These are phyloP conservation scores for Scaptomyza caliginosa DNA, from an alignment of 2,888 invertebrate species.

Conservation along the genomic window DNA sequence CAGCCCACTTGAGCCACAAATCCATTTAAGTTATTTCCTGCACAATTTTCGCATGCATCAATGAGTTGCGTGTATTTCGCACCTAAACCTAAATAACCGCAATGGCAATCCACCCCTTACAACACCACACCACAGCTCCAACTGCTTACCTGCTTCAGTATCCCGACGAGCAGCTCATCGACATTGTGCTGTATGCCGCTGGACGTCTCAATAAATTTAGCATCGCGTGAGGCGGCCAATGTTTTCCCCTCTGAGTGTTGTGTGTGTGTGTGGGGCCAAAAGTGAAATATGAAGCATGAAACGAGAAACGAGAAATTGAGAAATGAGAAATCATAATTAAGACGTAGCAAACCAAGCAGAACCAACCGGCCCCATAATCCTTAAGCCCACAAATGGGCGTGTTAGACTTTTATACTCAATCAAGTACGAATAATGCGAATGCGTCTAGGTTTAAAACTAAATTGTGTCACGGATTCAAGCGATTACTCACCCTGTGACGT, in stretches of 20 bases:
- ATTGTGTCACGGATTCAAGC: conserved; percentile 8
- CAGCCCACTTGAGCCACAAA: conserved; percentile 37
- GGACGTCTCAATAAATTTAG: conserved; percentile 98
- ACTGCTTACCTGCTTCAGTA: conserved; percentile 89
- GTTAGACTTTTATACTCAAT: neutral
- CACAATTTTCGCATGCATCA: conserved; percentile 70
- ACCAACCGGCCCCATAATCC: neutral
- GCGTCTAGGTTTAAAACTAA: neutral
- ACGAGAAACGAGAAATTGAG: conserved; percentile 16
- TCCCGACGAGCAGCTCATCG: conserved; percentile 96
- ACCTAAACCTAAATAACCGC: conserved; percentile 57
- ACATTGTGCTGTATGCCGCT: conserved; percentile 98
- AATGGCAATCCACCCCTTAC: conserved; percentile 29
- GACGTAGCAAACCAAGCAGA: conserved; percentile 10
- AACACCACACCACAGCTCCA: neutral
- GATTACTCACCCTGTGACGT: conserved; percentile 89
- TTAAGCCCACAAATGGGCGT: conserved; percentile 1
- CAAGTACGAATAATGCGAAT: neutral
- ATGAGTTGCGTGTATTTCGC: conserved; percentile 71
- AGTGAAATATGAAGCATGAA: conserved; percentile 29
- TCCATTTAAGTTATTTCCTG: conserved; percentile 74
- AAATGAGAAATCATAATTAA: conserved; percentile 68
- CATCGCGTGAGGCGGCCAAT: conserved; percentile 93
- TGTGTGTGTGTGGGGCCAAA: conserved; percentile 1
- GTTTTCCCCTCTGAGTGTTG: conserved; percentile 93